Evolutionary conservation across 2,113 vertebrate genomes (phyloP), one percentile per base, ranked within the genome.

Genomic region (Bagarius yarrelli): DNA sequence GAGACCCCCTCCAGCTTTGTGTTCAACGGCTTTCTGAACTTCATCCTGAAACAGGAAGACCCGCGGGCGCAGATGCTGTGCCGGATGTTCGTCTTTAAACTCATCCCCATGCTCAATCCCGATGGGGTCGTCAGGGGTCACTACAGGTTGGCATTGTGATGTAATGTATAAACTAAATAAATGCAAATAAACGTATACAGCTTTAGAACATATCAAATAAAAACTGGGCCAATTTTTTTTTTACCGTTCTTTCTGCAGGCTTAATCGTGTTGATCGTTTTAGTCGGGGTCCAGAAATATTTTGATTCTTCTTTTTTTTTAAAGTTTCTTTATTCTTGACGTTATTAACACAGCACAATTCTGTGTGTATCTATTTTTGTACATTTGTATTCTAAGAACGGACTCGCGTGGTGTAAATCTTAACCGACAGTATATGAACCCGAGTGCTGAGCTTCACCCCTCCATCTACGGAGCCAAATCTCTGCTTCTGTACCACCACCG

Each of bases 1-100:
- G 98, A 99, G 89, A 99, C 97, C 0, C 98, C 98, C 0, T 95
- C 98, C 19, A 98, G 97, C 79, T 99, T 98, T 0, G 98, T 99
- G 76, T 98, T 99, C 86, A 99, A 98, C 0, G 98, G 97, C 55
- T 99, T 99, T 88, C 91, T 99, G 83, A 94, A 95, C 84, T 99
- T 99, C 87, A 96, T 99, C 87, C 90, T 98, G 64, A 93, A 95
- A 83, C 93, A 90, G 86, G 95, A 98, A 8, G 98, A 99, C 69
- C 96, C 96, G 0, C 96, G 97, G 0, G 96, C 98, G 14, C 95
- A 96, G 47, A 92, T 91, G 63, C 93, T 99, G 27, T 90, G 96
- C 15, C 93, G 93, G 53, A 95, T 96, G 92, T 99, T 98, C 0
- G 94, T 99, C 80, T 99, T 99, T 87, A 99, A 99, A 83, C 95